Evolutionary conservation across 2,113 vertebrate species (phyloP), one percentile per base, ranked within the genome.

Genomic region (Stictonetta naevosa): DNA sequence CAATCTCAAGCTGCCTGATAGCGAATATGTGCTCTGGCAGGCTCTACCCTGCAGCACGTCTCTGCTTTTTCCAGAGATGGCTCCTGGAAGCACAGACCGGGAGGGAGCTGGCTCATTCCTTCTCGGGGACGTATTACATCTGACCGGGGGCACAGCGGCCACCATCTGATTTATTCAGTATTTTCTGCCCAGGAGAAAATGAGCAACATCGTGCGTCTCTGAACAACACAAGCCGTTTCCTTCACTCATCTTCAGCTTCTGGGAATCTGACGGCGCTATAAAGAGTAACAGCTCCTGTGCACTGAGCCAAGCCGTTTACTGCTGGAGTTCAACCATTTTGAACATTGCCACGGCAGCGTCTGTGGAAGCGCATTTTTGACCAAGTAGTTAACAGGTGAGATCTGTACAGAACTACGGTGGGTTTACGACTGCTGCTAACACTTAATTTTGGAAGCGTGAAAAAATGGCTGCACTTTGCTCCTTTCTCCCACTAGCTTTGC

Each of bases 381-480:
- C 44, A 44, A 48, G 66, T 3, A 75, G 25, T 59, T 53, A 81
- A 58, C 28, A 83, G 75, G 56, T 25, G 44, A 92, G 52, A 44
- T 38, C 63, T 31, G 71, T 21, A 36, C 0, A 63, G 23, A 74
- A 59, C 0, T 0, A 12, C 55, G 22, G 23, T 17, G 78, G 34
- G 20, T 76, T 88, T 79, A 25, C 79, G 62, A 52, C 48, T 44
- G 53, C 82, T 46, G 8, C 52, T 59, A 25, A 55, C 2, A 0
- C 0, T 46, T 75, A 72, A 76, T 77, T 92, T 79, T 4, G 73
- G 63, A 90, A 94, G 33, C n/a, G 36, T 38, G 19, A 53, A 8
- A 25, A 44, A 83, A 46, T 42, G 20, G 56, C 78, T 66, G 46
- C 12, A 23, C 23, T 88, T 33, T 38, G 60, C 33, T 87, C 34